A percentile compares a stretch with the other conserved stretches of the same genome.
Evolutionary conservation across 2,113 vertebrate species (phyloP).

Genomic region (Archilochus colubris): DNA sequence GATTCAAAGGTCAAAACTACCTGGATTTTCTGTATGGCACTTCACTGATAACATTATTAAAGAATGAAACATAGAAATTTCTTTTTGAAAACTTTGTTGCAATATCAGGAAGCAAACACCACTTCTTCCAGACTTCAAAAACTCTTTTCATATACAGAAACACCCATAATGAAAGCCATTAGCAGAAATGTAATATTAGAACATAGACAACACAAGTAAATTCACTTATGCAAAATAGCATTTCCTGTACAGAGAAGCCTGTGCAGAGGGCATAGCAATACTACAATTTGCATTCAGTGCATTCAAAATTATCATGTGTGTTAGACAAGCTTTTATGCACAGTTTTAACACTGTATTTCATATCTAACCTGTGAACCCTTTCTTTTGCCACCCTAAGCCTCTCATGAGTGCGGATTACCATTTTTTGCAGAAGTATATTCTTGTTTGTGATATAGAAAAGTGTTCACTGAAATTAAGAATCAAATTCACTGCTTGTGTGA

Average conservation of each 20-base stretch:
- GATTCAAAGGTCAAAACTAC: conserved; percentile 9
- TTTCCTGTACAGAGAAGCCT: not conserved
- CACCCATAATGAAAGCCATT: not conserved
- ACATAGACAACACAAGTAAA: not conserved
- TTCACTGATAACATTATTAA: not conserved
- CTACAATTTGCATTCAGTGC: too few relatives aligned
- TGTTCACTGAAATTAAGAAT: conserved; percentile 8
- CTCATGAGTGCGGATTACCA: not conserved
- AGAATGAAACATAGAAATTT: not conserved
- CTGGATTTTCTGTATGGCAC: not conserved
- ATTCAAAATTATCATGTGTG: too few relatives aligned
- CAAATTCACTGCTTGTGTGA: not conserved
- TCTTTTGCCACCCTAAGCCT: not conserved
- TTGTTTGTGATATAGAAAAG: not conserved
- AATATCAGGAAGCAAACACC: not conserved
- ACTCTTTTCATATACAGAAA: not conserved
- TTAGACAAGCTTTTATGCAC: too few relatives aligned
- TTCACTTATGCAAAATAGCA: fast-evolving
- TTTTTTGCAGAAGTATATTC: not conserved
- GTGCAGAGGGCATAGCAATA: too few relatives aligned
- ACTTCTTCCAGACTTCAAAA: not conserved
- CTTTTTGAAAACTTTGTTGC: not conserved
- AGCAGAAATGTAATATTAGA: not conserved
- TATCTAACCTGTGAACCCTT: not conserved
- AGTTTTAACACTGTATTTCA: not conserved